Evolutionary conservation across 1,140 invertebrate species (phyloP).

Genomic region (Augochlora pura): DNA sequence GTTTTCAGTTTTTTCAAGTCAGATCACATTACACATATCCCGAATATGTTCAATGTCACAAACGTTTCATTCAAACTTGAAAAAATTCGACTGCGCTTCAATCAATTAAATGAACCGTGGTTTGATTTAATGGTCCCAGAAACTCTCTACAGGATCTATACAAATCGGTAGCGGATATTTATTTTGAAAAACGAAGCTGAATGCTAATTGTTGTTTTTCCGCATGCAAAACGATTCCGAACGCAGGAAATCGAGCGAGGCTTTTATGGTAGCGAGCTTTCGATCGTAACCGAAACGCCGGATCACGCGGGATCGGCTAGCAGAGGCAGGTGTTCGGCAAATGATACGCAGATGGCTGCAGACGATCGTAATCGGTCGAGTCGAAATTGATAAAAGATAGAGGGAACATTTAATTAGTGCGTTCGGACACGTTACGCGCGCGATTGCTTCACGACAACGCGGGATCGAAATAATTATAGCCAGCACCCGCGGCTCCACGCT

Average conservation of each 20-base stretch:
- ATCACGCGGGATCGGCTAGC: neutral
- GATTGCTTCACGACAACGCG: conserved; percentile 11
- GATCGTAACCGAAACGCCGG: neutral
- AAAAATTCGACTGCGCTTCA: too few species aligned
- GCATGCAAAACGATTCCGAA: too few species aligned
- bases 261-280: neutral
- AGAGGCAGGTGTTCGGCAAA: conserved; percentile 29
- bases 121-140: too few species aligned
- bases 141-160: too few species aligned
- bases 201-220: neutral
- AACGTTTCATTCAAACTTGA: too few species aligned
- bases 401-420: conserved; percentile 39
- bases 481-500: neutral
- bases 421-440: conserved; percentile 14
- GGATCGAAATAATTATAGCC: conserved; percentile 31
- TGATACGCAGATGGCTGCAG: conserved; percentile 37
- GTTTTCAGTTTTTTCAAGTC: too few species aligned
- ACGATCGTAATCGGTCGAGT: conserved; percentile 25
- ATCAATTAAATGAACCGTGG: too few species aligned
- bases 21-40: too few species aligned
- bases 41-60: too few species aligned
- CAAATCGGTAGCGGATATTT: too few species aligned
- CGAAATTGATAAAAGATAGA: conserved; percentile 43
- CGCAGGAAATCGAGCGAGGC: neutral
- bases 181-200: too few species aligned